Percentiles rank a stretch among this genome's conserved stretches.
Conservation (phyloP, 2,888 invertebrate genomes). For the Chloroclystis v-ata region DNA sequence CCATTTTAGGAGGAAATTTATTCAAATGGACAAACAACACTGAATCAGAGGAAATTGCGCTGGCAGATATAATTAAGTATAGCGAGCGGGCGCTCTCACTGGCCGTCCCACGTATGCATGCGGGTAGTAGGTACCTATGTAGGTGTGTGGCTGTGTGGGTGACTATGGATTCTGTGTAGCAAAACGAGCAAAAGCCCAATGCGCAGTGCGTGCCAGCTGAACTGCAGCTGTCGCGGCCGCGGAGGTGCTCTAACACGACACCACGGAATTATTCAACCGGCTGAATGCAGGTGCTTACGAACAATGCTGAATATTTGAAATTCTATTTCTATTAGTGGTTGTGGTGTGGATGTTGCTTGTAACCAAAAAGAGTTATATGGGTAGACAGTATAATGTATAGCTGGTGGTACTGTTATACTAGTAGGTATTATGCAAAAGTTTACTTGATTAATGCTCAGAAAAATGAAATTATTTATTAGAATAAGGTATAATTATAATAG, state of each 20-base stretch:
- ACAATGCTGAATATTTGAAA: constrained; percentile 2
- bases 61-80: constrained; percentile 26
- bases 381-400: too few species aligned
- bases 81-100: constrained; percentile 22
- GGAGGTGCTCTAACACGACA: constrained; percentile 35
- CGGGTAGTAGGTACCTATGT: constrained; percentile 23
- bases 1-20: background rate
- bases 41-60: constrained; percentile 19
- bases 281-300: constrained; percentile 42
- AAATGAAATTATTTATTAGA: too few species aligned
- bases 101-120: constrained; percentile 25
- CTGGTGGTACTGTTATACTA: too few species aligned
- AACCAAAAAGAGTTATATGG: too few species aligned
- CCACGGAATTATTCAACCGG: constrained; percentile 51
- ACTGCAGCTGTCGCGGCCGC: constrained; percentile 59
- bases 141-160: too few species aligned
- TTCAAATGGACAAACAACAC: constrained; percentile 12
- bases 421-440: too few species aligned
- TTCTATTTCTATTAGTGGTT: constrained; percentile 4
- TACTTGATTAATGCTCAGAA: too few species aligned
- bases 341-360: too few species aligned
- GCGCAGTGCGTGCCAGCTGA: constrained; percentile 53
- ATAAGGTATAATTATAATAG: too few species aligned
- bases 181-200: constrained; percentile 66
- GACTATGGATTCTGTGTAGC: constrained; percentile 30